Evolutionary conservation across 2,113 vertebrate genomes (phyloP).

Genomic region (Dicaeum eximium): DNA sequence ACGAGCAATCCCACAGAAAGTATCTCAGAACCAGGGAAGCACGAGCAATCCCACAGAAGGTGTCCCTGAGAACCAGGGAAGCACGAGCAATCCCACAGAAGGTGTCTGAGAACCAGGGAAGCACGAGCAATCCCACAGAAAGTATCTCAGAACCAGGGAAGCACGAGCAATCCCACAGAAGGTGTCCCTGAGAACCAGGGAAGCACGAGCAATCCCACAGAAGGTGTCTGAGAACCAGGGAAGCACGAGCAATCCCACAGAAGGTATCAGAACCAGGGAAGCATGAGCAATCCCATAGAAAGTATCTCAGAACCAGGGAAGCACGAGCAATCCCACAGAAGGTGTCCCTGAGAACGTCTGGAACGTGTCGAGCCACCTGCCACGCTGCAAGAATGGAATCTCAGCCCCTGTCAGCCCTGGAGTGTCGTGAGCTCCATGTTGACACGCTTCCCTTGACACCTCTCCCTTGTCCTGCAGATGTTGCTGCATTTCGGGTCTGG

Average conservation of each 20-base stretch:
- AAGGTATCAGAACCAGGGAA: neutral
- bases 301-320: too few relatives aligned
- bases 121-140: neutral
- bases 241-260: neutral
- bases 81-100: neutral
- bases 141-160: neutral
- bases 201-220: neutral
- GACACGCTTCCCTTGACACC: conserved; percentile 61
- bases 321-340: neutral
- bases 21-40: neutral
- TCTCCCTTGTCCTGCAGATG: conserved; percentile 66
- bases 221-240: neutral
- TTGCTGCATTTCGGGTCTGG: conserved; percentile 8
- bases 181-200: neutral
- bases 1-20: neutral
- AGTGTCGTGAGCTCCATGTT: neutral
- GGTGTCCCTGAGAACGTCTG: neutral
- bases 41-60: neutral
- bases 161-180: neutral
- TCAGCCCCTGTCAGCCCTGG: too few relatives aligned
- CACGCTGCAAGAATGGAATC: neutral
- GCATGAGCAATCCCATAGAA: neutral
- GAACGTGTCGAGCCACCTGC: neutral
- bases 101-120: neutral
- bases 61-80: too few relatives aligned